A percentile compares a stretch with the other conserved stretches of the same genome.
These are phyloP conservation scores for Ashinkailepas kermadecensis DNA, from an alignment of 2,888 invertebrate genomes.

Conservation along the genomic window DNA sequence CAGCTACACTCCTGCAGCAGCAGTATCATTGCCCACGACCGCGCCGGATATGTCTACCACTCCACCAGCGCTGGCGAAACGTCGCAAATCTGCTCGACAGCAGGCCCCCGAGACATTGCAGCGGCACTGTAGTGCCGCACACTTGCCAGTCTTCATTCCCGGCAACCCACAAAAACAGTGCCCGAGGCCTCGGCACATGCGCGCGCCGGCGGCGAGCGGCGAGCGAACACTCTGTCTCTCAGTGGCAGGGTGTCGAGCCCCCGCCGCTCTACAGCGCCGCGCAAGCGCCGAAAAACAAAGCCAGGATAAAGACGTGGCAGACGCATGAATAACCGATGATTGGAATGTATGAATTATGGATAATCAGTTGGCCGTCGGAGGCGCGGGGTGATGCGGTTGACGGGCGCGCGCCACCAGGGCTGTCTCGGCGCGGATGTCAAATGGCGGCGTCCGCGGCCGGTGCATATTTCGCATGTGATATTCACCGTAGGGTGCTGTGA, in stretches of 20 bases:
- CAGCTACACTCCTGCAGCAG: no score
- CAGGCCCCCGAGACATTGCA: neutral
- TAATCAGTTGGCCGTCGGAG: neutral
- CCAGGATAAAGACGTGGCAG: neutral
- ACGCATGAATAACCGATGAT: slow-evolving; percentile 17
- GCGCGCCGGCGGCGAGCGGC: neutral
- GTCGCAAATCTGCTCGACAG: neutral
- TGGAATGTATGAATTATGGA: slow-evolving; percentile 21
- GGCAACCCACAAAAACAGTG: neutral
- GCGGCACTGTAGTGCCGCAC: neutral
- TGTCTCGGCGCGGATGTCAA: neutral
- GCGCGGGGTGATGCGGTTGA: no score
- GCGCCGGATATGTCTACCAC: neutral
- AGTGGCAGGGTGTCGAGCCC: neutral
- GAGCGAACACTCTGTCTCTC: neutral
- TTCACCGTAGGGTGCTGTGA: no score
- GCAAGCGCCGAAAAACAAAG: slow-evolving; percentile 15
- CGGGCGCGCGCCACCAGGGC: neutral
- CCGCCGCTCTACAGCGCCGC: neutral
- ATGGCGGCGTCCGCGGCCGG: neutral
- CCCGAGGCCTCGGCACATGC: neutral
- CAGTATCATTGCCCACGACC: no score
- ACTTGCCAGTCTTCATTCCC: neutral
- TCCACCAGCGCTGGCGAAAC: neutral
- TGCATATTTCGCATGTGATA: no score